phyloP scores from a whole-genome alignment of 2,888 invertebrate species.

The Dolichopus griseipennis region DNA sequence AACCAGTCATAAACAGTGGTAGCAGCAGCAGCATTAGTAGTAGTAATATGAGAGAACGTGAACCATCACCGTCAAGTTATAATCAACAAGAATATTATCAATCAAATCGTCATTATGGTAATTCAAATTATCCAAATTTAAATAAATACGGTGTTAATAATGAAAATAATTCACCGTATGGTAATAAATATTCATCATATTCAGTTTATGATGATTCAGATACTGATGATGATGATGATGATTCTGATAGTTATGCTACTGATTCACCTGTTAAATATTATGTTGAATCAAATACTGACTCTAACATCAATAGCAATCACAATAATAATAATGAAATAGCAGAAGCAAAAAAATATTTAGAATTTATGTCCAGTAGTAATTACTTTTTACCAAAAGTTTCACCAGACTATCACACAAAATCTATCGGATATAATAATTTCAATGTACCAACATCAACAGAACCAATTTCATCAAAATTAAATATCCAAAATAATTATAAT shows the following conservation, averaged over 20 bases:
- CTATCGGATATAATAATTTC: constrained; percentile 27
- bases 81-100: constrained; percentile 11
- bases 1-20: constrained; percentile 16
- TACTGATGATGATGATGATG: constrained; percentile 29
- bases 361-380: constrained; percentile 38
- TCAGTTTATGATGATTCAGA: constrained; percentile 36
- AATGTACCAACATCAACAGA: constrained; percentile 23
- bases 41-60: constrained; percentile 16
- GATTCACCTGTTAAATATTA: constrained; percentile 18
- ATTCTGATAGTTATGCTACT: constrained; percentile 16
- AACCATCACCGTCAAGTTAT: constrained; percentile 17
- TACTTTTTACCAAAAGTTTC: constrained; percentile 37
- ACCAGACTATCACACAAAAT: constrained; percentile 34
- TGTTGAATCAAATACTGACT: constrained; percentile 8
- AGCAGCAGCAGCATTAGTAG: constrained; percentile 8
- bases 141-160: constrained; percentile 13
- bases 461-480: constrained; percentile 19
- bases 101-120: constrained; percentile 13
- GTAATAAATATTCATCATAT: constrained; percentile 20
- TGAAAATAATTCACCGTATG: background rate
- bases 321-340: constrained; percentile 14
- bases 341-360: constrained; percentile 36
- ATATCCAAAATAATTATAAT: constrained; percentile 13
- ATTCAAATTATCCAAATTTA: constrained; percentile 14
- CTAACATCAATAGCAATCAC: background rate